phyloP scores from a whole-genome alignment of 1,140 invertebrate species.

The Hetaerina americana region DNA sequence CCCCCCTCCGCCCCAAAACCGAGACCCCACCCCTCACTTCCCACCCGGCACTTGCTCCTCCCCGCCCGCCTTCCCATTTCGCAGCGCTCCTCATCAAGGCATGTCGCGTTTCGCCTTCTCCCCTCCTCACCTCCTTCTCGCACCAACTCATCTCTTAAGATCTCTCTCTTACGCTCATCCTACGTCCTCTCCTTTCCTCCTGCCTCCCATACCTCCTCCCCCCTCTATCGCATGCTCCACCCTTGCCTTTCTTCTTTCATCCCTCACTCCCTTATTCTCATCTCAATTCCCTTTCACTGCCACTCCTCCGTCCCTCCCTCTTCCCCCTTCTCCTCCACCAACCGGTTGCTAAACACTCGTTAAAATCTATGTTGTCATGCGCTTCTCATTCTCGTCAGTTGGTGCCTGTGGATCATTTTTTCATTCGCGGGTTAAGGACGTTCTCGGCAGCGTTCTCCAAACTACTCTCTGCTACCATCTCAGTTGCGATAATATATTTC shows the following conservation, averaged over 20 bases:
- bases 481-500: no score
- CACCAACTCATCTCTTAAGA: no score
- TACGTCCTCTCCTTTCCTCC: no score
- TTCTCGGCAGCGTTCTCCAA: no score
- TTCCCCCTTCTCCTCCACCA: neutral
- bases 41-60: neutral
- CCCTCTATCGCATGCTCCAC: neutral
- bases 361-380: constrained; percentile 1
- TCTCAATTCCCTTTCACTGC: neutral
- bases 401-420: no score
- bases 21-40: no score
- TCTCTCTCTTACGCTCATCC: no score
- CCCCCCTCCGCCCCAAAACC: no score
- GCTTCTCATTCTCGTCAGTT: no score
- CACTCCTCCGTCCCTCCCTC: neutral
- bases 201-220: neutral
- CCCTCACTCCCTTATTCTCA: neutral
- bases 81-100: no score
- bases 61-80: neutral
- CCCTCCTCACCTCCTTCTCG: neutral
- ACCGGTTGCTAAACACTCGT: neutral
- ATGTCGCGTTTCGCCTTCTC: neutral
- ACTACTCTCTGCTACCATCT: no score
- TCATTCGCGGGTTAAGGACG: no score
- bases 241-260: neutral